phyloP scores from a whole-genome alignment of 2,888 invertebrate species.

The Brassicogethes aeneus region DNA sequence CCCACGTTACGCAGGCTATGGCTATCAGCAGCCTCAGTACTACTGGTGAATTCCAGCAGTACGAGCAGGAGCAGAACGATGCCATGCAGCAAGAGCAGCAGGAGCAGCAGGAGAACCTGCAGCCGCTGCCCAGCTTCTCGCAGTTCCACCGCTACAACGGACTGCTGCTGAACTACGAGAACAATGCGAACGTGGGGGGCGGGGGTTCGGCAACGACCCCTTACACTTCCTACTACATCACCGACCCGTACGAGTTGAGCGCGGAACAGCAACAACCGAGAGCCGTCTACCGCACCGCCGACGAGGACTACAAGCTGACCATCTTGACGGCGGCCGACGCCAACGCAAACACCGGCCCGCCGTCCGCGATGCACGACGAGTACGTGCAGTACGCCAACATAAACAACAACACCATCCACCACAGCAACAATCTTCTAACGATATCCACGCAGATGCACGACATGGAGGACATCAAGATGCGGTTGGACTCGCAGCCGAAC shows the following conservation, averaged over 20 bases:
- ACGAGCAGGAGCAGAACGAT: no score
- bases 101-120: conserved; percentile 18
- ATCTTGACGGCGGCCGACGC: conserved; percentile 35
- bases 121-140: conserved; percentile 57
- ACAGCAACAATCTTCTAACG: conserved; percentile 13
- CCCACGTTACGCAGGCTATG: conserved; percentile 69
- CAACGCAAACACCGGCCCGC: conserved; percentile 23
- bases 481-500: conserved; percentile 25
- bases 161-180: conserved; percentile 45
- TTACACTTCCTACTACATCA: conserved; percentile 24
- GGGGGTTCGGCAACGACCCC: conserved; percentile 44
- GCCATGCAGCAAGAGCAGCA: conserved; percentile 25
- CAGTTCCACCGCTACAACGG: conserved; percentile 44
- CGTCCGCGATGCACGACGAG: conserved; percentile 18
- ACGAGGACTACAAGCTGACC: conserved; percentile 38
- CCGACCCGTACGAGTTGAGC: conserved; percentile 16
- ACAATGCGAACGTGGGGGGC: conserved; percentile 68
- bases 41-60: conserved; percentile 66
- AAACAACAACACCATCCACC: conserved; percentile 12
- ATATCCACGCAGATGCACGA: conserved; percentile 24
- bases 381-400: conserved; percentile 10
- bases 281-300: conserved; percentile 20
- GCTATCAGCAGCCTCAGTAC: conserved; percentile 65
- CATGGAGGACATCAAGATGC: conserved; percentile 35
- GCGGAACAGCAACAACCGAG: conserved; percentile 18